phyloP scores from a whole-genome alignment of 1,140 invertebrate species.

The Temnothorax nylanderi region DNA sequence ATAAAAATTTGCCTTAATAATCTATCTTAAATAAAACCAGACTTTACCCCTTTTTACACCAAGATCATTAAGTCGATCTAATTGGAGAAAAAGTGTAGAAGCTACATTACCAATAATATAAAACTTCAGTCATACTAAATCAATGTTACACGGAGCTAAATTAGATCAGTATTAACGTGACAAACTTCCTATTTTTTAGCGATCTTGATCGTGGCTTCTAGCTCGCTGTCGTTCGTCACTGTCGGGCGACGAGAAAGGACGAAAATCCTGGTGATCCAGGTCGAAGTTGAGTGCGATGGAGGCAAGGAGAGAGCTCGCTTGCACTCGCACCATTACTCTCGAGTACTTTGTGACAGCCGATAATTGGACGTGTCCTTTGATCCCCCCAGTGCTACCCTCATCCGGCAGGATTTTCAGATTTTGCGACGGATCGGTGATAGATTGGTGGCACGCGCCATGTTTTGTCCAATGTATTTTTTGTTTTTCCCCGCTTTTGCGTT shows the following conservation, averaged over 20 bases:
- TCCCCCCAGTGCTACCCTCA: conserved; percentile 11
- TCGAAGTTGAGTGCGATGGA: conserved; percentile 4
- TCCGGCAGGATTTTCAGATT: conserved; percentile 47
- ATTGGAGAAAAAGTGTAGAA: not conserved
- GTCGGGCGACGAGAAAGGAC: conserved; percentile 24
- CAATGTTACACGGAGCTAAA: conserved; percentile 48
- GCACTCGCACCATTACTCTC: conserved; percentile 68
- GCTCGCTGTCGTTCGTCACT: conserved; percentile 45
- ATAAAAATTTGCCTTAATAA: not conserved
- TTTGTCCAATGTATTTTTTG: conserved; percentile 52
- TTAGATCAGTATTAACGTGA: conserved; percentile 55
- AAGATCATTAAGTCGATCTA: not conserved
- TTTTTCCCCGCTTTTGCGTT: not conserved
- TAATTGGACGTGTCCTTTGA: conserved; percentile 76
- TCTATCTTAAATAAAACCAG: not conserved
- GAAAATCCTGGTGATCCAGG: conserved; percentile 53
- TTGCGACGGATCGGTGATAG: conserved; percentile 64
- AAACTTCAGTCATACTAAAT: conserved; percentile 4
- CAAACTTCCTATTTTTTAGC: conserved; percentile 45
- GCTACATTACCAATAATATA: conserved; percentile 20
- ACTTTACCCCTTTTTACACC: not conserved
- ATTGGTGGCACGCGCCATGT: conserved; percentile 57
- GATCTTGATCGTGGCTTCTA: conserved; percentile 24
- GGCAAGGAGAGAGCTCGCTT: conserved; percentile 18
- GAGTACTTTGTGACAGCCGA: conserved; percentile 67